Evolutionary conservation across 2,797 vertebrate genomes (phyloP).

Genomic region (Stomatorhinus walkeri): DNA sequence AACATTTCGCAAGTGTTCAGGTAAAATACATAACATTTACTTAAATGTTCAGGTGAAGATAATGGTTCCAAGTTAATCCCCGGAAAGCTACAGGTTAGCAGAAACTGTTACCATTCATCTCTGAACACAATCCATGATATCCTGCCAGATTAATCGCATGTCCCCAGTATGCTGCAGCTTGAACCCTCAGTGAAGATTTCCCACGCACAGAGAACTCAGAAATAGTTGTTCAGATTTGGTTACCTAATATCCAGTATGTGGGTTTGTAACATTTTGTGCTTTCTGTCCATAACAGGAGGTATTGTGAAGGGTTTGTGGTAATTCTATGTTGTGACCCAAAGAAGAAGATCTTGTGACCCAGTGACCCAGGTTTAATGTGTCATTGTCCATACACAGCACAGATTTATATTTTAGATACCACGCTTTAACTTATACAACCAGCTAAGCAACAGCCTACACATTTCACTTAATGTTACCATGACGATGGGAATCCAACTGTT

Average conservation of each 20-base stretch:
- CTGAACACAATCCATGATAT: not conserved
- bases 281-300: not conserved
- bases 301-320: not conserved
- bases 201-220: not conserved
- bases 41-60: not conserved
- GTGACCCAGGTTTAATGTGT: not conserved
- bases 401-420: not conserved
- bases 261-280: not conserved
- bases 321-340: not conserved
- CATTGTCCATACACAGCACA: not conserved
- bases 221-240: not conserved
- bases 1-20: not conserved
- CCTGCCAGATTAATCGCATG: not conserved
- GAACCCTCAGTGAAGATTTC: not conserved
- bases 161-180: not conserved
- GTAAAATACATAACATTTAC: not conserved
- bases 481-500: conserved; percentile 21
- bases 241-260: conserved; percentile 4
- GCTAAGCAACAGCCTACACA: not conserved
- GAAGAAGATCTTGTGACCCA: not conserved
- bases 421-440: not conserved
- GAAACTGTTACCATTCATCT: not conserved
- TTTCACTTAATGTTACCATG: conserved; percentile 18
- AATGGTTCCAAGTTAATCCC: not conserved
- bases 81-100: not conserved